Conservation (phyloP, 2,113 vertebrate species). For the Leuciscus idus region DNA sequence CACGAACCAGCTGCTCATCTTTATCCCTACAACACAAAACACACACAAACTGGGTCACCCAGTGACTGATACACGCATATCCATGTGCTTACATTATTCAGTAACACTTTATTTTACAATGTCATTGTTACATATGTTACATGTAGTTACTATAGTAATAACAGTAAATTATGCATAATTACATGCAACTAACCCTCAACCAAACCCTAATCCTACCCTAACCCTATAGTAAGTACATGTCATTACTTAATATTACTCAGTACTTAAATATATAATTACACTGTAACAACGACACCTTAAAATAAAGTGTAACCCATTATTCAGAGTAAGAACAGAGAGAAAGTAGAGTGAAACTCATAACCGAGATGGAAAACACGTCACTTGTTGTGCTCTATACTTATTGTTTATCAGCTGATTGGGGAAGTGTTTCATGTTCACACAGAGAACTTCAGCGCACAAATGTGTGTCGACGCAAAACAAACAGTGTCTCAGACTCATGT, state of each 20-base stretch:
- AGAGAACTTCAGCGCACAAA: conserved; percentile 21
- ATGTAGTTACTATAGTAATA: no score
- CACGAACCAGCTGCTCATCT: conserved; percentile 83
- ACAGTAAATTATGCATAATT: no score
- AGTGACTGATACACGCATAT: not conserved
- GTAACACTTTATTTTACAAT: no score
- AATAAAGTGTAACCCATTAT: not conserved
- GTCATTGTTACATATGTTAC: no score
- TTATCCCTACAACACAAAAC: conserved; percentile 83
- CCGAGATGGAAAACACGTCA: not conserved
- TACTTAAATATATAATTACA: no score
- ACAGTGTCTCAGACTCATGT: conserved; percentile 31
- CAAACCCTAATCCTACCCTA: no score
- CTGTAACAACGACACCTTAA: no score
- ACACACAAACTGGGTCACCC: conserved; percentile 31
- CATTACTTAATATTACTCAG: no score
- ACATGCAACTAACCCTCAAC: no score
- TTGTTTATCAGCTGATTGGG: conserved; percentile 34
- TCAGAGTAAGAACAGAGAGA: not conserved
- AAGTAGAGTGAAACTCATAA: not conserved
- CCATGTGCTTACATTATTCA: not conserved
- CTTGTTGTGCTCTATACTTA: not conserved
- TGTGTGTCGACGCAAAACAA: conserved; percentile 45
- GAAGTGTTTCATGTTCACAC: not conserved
- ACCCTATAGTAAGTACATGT: no score